These are phyloP conservation scores for Ligdia adustata DNA, from an alignment of 2,888 invertebrate genomes.

Conservation along the genomic window DNA sequence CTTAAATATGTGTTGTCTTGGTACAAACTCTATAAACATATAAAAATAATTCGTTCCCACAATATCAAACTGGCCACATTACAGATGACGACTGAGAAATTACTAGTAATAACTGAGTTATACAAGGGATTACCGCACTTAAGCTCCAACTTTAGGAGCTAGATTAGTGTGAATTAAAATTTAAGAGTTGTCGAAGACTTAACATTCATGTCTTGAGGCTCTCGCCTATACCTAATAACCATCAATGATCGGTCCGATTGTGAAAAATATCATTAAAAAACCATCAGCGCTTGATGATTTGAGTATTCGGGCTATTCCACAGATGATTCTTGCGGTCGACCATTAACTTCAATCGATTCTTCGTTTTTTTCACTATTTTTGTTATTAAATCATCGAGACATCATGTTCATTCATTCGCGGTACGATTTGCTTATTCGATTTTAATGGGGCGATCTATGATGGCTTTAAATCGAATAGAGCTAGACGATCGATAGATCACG, in stretches of 20 bases:
- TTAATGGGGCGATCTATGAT: constrained; percentile 9
- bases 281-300: constrained; percentile 82
- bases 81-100: constrained; percentile 40
- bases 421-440: constrained; percentile 14
- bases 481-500: constrained; percentile 75
- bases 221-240: constrained; percentile 80
- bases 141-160: constrained; percentile 39
- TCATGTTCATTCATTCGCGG: constrained; percentile 49
- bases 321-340: constrained; percentile 67
- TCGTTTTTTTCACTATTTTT: constrained; percentile 58
- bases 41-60: constrained; percentile 34
- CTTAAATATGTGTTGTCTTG: too few relatives aligned
- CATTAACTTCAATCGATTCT: constrained; percentile 82
- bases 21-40: too few relatives aligned
- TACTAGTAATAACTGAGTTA: constrained; percentile 44
- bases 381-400: constrained; percentile 77
- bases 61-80: constrained; percentile 30
- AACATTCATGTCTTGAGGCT: constrained; percentile 69
- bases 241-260: constrained; percentile 82
- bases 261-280: constrained; percentile 85
- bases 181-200: constrained; percentile 49
- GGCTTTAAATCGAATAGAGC: constrained; percentile 46
- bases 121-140: constrained; percentile 41
- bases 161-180: constrained; percentile 43
- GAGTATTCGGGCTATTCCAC: constrained; percentile 62